phyloP scores from a whole-genome alignment of 1,140 invertebrate genomes.

The Drosophila kikkawai region DNA sequence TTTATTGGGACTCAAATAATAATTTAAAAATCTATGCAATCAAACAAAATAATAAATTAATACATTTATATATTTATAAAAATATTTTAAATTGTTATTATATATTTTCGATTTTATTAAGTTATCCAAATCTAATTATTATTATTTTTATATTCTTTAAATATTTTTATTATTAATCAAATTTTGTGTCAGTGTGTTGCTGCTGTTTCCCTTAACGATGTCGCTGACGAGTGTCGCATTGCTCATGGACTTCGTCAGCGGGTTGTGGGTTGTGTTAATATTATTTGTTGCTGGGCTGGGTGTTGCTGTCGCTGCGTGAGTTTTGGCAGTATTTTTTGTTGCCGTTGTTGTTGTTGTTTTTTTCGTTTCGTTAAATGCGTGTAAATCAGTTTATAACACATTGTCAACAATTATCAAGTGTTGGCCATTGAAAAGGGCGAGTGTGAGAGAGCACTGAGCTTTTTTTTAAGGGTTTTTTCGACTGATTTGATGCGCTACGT shows the following conservation, averaged over 20 bases:
- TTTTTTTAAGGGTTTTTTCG: constrained; percentile 17
- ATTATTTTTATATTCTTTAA: neutral
- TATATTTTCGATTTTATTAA: no score
- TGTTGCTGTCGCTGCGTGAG: constrained; percentile 77
- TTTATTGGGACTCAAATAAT: no score
- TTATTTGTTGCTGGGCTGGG: constrained; percentile 61
- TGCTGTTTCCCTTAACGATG: constrained; percentile 61
- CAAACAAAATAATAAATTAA: no score
- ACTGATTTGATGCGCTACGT: constrained; percentile 25
- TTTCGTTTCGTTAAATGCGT: constrained; percentile 73
- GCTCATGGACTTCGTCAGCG: constrained; percentile 32
- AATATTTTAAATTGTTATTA: no score
- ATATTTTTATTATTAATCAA: neutral
- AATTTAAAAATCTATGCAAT: no score
- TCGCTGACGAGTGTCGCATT: constrained; percentile 59
- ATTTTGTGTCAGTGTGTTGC: constrained; percentile 16
- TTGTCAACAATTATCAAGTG: constrained; percentile 82
- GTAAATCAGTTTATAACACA: constrained; percentile 83
- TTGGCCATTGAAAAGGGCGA: constrained; percentile 30
- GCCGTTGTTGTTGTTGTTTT: constrained; percentile 11
- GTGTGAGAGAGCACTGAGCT: constrained; percentile 15
- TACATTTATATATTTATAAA: no score
- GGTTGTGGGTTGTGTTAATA: constrained; percentile 52
- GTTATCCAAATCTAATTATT: no score
- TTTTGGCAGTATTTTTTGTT: constrained; percentile 74